These are phyloP conservation scores for Alcedo quadribrachys DNA, from an alignment of 2,797 vertebrate genomes.

Conservation along the genomic window DNA sequence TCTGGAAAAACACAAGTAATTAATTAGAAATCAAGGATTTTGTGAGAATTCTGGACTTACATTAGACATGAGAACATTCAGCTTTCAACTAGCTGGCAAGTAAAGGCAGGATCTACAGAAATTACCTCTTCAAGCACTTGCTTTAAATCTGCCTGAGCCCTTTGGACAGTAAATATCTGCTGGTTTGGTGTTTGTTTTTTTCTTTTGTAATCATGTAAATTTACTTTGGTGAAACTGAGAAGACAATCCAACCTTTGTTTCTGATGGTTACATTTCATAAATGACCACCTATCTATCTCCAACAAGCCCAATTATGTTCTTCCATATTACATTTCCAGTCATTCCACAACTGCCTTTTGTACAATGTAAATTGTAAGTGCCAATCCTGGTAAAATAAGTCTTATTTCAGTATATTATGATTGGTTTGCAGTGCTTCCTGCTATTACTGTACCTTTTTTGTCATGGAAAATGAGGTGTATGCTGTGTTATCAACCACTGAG, in stretches of 20 bases:
- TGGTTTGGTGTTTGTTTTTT: background rate
- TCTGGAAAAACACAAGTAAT: background rate
- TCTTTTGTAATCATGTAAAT: background rate
- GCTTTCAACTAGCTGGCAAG: background rate
- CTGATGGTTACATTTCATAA: background rate
- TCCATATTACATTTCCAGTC: background rate
- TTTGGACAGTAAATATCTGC: background rate
- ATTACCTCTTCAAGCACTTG: background rate
- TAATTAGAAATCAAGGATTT: background rate
- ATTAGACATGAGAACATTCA: background rate
- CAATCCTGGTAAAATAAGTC: background rate
- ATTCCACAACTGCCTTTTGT: slow-evolving; percentile 29
- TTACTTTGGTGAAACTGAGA: background rate
- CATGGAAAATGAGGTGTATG: background rate
- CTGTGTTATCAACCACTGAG: background rate
- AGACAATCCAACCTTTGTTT: slow-evolving; percentile 4
- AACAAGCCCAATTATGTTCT: background rate
- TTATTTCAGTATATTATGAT: background rate
- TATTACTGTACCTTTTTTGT: background rate
- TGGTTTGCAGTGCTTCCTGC: background rate
- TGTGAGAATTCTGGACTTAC: background rate
- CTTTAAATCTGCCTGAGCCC: background rate
- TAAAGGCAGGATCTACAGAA: background rate
- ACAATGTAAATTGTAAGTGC: background rate
- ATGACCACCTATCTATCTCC: background rate